Evolutionary conservation across 2,113 vertebrate species (phyloP).

Genomic region (Isurus oxyrinchus): DNA sequence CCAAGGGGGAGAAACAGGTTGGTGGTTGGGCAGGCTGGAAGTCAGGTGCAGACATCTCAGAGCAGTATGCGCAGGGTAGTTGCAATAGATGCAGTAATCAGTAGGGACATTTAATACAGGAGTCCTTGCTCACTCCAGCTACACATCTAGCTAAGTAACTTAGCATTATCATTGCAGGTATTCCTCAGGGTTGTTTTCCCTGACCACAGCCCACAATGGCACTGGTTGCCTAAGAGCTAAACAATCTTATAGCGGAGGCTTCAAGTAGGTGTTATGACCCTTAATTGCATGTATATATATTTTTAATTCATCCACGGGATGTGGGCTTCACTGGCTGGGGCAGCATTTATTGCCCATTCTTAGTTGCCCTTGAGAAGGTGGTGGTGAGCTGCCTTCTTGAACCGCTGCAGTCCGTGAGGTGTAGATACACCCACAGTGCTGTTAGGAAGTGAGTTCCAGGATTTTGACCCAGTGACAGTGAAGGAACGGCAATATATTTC

Average conservation of each 20-base stretch:
- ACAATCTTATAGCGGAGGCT: neutral
- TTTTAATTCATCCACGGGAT: too few relatives aligned
- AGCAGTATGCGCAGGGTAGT: neutral
- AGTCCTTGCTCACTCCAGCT: neutral
- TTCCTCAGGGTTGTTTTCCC: neutral
- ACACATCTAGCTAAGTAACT: neutral
- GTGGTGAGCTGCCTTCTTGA: too few relatives aligned
- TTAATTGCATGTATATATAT: neutral
- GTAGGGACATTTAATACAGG: neutral
- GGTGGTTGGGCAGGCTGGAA: neutral
- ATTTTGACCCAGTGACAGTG: too few relatives aligned
- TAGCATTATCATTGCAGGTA: neutral
- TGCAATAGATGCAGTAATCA: neutral
- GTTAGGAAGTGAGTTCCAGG: too few relatives aligned
- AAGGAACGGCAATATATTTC: too few relatives aligned
- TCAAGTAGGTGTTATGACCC: neutral
- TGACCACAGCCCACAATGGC: neutral
- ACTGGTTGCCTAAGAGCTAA: neutral
- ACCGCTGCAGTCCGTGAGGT: too few relatives aligned
- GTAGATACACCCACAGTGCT: too few relatives aligned
- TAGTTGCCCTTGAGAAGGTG: too few relatives aligned
- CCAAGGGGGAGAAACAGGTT: neutral
- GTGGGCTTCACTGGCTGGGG: too few relatives aligned
- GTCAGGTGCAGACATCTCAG: neutral
- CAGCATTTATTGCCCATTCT: too few relatives aligned